These are phyloP conservation scores for Naso thynnoides DNA, from an alignment of 2,797 vertebrate genomes.

Conservation along the genomic window DNA sequence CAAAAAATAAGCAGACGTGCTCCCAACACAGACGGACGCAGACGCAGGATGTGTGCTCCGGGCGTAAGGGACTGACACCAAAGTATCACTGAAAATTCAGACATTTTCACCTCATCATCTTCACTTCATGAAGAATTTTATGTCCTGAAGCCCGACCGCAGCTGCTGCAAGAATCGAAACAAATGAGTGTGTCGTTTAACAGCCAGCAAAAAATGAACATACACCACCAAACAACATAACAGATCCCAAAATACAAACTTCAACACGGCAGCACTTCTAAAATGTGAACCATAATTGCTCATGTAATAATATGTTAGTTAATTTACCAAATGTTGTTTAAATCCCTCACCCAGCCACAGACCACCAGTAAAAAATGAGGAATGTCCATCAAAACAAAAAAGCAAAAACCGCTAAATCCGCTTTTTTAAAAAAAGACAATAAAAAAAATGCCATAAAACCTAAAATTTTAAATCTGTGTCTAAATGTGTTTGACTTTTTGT, in stretches of 20 bases:
- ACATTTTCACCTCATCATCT: too few species aligned
- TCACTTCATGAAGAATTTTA: background rate
- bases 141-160: background rate
- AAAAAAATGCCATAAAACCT: conserved; percentile 14
- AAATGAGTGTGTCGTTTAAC: too few species aligned
- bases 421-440: conserved; percentile 4
- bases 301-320: background rate
- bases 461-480: conserved; percentile 20
- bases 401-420: background rate
- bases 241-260: too few species aligned
- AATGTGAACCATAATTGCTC: conserved; percentile 4
- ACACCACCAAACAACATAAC: too few species aligned
- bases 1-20: too few species aligned
- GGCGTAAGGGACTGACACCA: background rate
- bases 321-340: conserved; percentile 4
- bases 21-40: too few species aligned
- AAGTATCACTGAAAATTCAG: background rate
- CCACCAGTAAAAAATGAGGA: conserved; percentile 29
- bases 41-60: background rate
- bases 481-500: background rate
- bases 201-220: too few species aligned
- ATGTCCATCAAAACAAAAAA: conserved; percentile 22
- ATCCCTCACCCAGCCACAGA: conserved; percentile 22
- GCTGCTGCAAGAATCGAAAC: too few species aligned
- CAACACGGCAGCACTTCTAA: background rate